Evolutionary conservation across 2,113 vertebrate genomes (phyloP), one percentile per base, ranked within the genome.

Genomic region (Oceanodroma tethys): DNA sequence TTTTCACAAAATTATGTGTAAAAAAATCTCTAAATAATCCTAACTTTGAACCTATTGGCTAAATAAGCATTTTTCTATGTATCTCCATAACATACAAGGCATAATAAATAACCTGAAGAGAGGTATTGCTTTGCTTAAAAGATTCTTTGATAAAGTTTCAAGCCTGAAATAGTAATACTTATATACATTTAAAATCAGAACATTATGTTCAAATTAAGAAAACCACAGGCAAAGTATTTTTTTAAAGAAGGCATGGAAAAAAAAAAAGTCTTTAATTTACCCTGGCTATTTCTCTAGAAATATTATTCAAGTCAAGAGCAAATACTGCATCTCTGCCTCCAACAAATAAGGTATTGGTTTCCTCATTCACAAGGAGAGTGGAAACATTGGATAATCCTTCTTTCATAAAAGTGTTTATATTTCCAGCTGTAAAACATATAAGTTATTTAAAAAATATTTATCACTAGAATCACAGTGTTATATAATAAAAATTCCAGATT

Each of bases 261-360:
- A 48, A 68, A 52, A 18, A 10, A 72, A 53, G 9, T n/a, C 42
- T 73, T 74, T 76, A 13, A 42, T 97, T 98, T 96, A 98, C 98
- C 80, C 56, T 94, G n/a, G 96, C 84, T 86, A 97, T 95, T 84
- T 81, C 96, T 90, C 86, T 76, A 26, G 98, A 97, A 76, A 99
- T 89, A 89, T 98, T 73, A 43, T 96, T 95, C 79, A 98, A 93
- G 93, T 98, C 97, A 90, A 98, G 96, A 45, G 97, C 98, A 40
- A 98, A 98, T 34, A 98, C 53, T 62, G 98, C 97, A 84, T 98
- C 97, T 94, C 98, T 98, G n/a, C 98, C 98, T 27, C 98, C 98
- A 56, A 98, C 94, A 88, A 98, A 97, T 90, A 98, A 79, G 58
- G 96, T 63, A 13, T 97, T 91, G 10, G 97, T 81, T 86, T 98